phyloP scores from a whole-genome alignment of 2,888 invertebrate genomes.

The Zhuqinia jingwanae region DNA sequence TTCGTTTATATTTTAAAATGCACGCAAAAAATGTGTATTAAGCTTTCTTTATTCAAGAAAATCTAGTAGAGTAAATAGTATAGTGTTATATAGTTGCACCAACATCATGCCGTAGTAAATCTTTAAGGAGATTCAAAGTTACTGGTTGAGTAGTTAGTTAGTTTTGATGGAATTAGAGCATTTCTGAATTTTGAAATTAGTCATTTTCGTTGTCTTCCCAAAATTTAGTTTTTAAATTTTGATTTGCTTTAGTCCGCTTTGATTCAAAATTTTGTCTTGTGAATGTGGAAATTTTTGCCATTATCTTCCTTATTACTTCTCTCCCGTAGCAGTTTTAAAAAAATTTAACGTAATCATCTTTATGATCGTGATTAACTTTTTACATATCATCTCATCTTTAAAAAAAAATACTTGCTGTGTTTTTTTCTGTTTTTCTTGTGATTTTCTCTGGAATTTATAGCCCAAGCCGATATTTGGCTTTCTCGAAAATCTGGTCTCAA shows the following conservation, averaged over 20 bases:
- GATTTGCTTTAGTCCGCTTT: constrained; percentile 17
- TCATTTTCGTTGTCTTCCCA: too few relatives aligned
- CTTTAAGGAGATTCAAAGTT: too few relatives aligned
- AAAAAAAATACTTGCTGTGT: background rate
- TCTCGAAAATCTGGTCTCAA: constrained; percentile 79
- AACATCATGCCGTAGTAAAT: too few relatives aligned
- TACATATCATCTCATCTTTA: too few relatives aligned
- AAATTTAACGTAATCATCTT: background rate
- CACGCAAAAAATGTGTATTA: background rate
- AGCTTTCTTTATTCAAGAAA: background rate
- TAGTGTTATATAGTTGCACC: too few relatives aligned
- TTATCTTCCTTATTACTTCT: too few relatives aligned
- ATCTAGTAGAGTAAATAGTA: too few relatives aligned
- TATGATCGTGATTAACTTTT: too few relatives aligned
- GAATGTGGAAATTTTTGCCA: background rate
- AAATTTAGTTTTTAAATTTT: too few relatives aligned
- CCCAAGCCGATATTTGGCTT: constrained; percentile 78
- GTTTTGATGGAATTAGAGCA: too few relatives aligned
- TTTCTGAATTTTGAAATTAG: too few relatives aligned
- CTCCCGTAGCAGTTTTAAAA: background rate
- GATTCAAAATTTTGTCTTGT: background rate
- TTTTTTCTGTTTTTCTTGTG: constrained; percentile 57
- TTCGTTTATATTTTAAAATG: background rate
- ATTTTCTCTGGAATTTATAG: constrained; percentile 66
- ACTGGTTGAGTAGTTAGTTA: too few relatives aligned